Base-by-base conservation (phyloP, 2,113 vertebrate species). In the Callipepla squamata region DNA sequence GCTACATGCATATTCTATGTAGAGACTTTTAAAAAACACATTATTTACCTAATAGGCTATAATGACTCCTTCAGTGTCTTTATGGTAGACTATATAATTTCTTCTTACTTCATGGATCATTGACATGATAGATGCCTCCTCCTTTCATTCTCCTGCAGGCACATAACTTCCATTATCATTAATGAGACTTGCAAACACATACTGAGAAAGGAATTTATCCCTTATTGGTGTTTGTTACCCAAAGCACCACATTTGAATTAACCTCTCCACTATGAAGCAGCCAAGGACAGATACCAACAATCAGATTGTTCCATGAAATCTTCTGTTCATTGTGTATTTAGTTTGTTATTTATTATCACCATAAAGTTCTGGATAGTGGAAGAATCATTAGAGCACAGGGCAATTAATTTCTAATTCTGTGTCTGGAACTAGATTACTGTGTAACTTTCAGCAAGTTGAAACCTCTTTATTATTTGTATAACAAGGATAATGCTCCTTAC, bases 91-190 rank as follows among this genome's bases (percentile, higher is more conserved):
- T 87, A 51, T 75, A 96, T 94, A 96, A 97, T 96, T 94, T 95
- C 80, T 85, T 88, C 85, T 90, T 79, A 89, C 93, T 96, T 96
- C 90, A 96, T 87, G 95, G 96, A 94, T 94, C 96, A 96, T 95
- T 96, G 95, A 78, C 63, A 48, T 96, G 94, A 96, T 90, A 90
- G 73, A 96, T 94, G 66, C 36, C 91, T 80, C 57, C 89, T 76
- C 63, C 78, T 70, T 84, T 90, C 83, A 65, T 70, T 92, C 76
- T 96, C 82, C 93, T 96, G 85, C 91, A 90, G 89, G 92, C 95
- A 77, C n/a, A 94, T 78, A 96, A 92, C 85, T 96, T 90, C 78
- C 96, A 96, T 96, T 96, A 94, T 85, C 92, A 92, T 92, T 96
- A 96, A 93, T 89, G 89, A 94, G 72, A 87, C 83, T 89, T 83